Base-by-base conservation (phyloP, 2,888 invertebrate species). In the Corbicula japonica region DNA sequence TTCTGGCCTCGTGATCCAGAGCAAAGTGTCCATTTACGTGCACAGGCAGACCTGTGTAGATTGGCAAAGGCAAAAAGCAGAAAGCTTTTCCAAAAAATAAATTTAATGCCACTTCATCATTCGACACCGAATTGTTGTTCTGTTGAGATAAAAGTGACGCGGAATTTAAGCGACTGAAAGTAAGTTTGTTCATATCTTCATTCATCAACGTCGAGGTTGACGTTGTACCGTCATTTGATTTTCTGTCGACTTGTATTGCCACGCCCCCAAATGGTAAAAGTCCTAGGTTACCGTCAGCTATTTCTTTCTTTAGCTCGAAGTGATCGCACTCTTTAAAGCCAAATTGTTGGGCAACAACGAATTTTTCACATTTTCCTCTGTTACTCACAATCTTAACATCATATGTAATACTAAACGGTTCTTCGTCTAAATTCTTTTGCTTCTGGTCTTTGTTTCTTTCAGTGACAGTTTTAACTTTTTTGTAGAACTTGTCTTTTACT, bases 21-120 rank as follows among this genome's bases (percentile, higher is more conserved):
- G 84, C 84, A 83, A 89, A 90, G 46, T 90, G 86, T 2, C 86
- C 90, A 75, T 91, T 90, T 85, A 87, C 71, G 68, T 92, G 91
- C 28, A 92, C 86, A 8, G 92, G 90, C 8, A 93, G 83, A 5
- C 85, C 83, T 28, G 87, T 88, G n/a, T 68, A 61, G 3, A 90
- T 81, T 35, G 92, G 91, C 10, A 92, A 80, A 0, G 93, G 93
- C 8, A 88, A 76, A 58, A 84, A 88, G 26, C 86, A 87, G 62
- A 83, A 89, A 18, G 71, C 50, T 34, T 65, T 61, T 12, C 68
- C 65, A 54, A 46, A 41, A n/a, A n/a, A n/a, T n/a, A n/a, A n/a
- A n/a, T n/a, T n/a, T n/a, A n/a, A n/a, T n/a, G n/a, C n/a, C n/a
- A n/a, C n/a, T n/a, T n/a, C n/a, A n/a, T n/a, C n/a, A n/a, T n/a